These are phyloP conservation scores for Nomada fucata DNA, from an alignment of 2,888 invertebrate species.

Conservation along the genomic window DNA sequence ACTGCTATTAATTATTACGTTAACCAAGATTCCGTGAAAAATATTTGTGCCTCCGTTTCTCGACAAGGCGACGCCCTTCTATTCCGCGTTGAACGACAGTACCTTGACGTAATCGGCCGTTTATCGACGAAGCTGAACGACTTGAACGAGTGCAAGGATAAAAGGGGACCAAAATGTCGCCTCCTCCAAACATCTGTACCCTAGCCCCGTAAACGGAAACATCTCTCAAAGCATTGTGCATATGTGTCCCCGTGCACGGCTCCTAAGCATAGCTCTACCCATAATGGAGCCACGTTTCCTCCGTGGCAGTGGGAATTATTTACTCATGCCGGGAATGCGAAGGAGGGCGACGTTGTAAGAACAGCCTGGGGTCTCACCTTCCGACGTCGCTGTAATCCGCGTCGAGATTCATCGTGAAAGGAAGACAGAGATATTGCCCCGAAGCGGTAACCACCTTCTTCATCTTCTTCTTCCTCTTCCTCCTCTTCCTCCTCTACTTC, in stretches of 20 bases:
- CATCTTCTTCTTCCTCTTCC: neutral
- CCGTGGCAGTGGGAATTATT: constrained; percentile 69
- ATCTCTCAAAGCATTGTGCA: neutral
- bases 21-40: too few species aligned
- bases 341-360: constrained; percentile 68
- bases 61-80: too few species aligned
- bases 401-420: constrained; percentile 58
- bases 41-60: too few species aligned
- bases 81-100: too few species aligned
- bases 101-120: too few species aligned
- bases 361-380: constrained; percentile 72
- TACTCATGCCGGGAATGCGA: constrained; percentile 72
- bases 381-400: constrained; percentile 61
- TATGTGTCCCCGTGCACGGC: constrained; percentile 10
- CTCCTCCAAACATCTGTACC: too few species aligned
- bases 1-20: too few species aligned
- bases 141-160: too few species aligned
- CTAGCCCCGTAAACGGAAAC: neutral
- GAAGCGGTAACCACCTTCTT: constrained; percentile 19
- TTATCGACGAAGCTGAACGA: neutral
- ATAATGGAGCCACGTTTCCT: constrained; percentile 71
- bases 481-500: neutral
- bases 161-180: too few species aligned
- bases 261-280: constrained; percentile 50
- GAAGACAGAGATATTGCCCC: constrained; percentile 31